phyloP scores from a whole-genome alignment of 2,797 vertebrate species.

The Vireo griseus region DNA sequence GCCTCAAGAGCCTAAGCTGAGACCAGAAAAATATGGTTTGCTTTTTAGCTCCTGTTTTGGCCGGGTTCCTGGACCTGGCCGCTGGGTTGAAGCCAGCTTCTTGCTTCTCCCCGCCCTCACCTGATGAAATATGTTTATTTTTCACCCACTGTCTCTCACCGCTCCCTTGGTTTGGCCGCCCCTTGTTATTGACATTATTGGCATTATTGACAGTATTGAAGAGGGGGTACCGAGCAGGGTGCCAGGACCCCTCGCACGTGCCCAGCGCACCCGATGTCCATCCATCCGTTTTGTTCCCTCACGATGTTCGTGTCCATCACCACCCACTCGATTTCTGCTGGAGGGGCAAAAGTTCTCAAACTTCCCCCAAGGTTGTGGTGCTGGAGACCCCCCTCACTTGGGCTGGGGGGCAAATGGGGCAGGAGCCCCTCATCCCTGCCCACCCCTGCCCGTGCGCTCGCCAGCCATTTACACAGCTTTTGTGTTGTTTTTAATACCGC shows the following conservation, averaged over 20 bases:
- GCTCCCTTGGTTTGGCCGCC: background rate
- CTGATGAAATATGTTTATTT: constrained; percentile 65
- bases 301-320: fast-evolving
- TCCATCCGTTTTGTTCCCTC: background rate
- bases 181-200: background rate
- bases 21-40: constrained; percentile 78
- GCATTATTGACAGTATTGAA: background rate
- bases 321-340: background rate
- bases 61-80: constrained; percentile 71
- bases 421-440: background rate
- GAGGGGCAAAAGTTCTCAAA: constrained; percentile 46
- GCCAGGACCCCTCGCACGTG: background rate
- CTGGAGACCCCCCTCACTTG: background rate
- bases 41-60: constrained; percentile 86
- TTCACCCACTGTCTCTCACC: background rate
- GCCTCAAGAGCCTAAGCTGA: constrained; percentile 74
- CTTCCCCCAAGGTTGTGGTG: background rate
- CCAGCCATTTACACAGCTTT: constrained; percentile 68
- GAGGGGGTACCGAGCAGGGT: background rate
- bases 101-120: constrained; percentile 57
- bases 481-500: constrained; percentile 72
- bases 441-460: background rate
- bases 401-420: background rate
- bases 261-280: fast-evolving
- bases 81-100: constrained; percentile 66